Percentiles rank a stretch among this genome's conserved stretches.
These are phyloP conservation scores for Lampris megalopsis DNA, from an alignment of 2,113 vertebrate genomes.

Conservation along the genomic window DNA sequence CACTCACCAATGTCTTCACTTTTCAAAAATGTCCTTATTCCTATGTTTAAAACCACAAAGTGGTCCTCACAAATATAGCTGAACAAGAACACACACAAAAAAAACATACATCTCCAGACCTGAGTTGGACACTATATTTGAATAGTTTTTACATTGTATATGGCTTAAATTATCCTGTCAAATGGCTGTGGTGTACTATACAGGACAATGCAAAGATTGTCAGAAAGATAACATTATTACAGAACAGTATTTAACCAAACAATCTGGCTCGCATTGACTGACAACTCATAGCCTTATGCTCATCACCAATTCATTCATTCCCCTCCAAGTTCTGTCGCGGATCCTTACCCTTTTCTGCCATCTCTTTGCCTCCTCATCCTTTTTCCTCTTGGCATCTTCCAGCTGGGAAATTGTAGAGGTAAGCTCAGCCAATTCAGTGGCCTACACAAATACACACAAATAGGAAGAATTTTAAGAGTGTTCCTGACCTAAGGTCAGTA, in stretches of 20 bases:
- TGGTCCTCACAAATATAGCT: no score
- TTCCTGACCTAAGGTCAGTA: conserved; percentile 63
- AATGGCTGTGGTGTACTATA: neutral
- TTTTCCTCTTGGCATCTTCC: conserved; percentile 93
- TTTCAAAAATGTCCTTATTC: no score
- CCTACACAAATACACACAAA: conserved; percentile 79
- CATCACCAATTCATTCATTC: conserved; percentile 64
- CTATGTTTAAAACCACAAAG: no score
- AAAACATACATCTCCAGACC: neutral
- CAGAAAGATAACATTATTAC: neutral
- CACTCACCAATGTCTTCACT: no score
- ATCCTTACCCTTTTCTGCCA: conserved; percentile 94
- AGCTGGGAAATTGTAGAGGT: conserved; percentile 91
- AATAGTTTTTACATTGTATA: neutral
- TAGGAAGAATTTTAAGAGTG: conserved; percentile 59
- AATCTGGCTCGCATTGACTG: no score
- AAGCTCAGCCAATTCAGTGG: conserved; percentile 92
- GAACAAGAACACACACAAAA: neutral
- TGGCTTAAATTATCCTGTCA: neutral
- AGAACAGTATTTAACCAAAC: no score
- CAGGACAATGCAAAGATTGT: neutral
- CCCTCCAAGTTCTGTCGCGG: conserved; percentile 49
- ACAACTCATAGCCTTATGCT: conserved; percentile 20
- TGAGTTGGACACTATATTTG: no score
- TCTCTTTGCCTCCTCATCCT: conserved; percentile 90